Percentiles rank a stretch among this genome's conserved stretches.
phyloP scores from a whole-genome alignment of 2,797 vertebrate species.

The Taenioides sp. region DNA sequence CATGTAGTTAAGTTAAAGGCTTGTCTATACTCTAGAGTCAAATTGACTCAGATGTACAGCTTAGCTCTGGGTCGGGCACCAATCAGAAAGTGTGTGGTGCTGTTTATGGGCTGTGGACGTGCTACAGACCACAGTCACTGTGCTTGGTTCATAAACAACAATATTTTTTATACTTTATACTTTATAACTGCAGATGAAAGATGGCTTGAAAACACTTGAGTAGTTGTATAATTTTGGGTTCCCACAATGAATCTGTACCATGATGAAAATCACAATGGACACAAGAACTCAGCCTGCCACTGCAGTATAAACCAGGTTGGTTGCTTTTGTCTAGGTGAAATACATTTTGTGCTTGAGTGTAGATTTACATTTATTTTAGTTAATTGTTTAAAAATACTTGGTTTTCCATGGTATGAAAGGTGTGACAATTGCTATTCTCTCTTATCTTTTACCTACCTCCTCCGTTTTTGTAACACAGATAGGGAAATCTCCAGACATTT shows the following conservation, averaged over 20 bases:
- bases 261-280: neutral
- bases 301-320: neutral
- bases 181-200: neutral
- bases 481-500: constrained; percentile 98
- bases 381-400: neutral
- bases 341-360: neutral
- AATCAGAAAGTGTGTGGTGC: neutral
- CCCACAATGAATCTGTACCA: too few species aligned
- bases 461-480: constrained; percentile 99
- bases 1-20: neutral
- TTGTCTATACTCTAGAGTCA: neutral
- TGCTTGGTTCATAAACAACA: neutral
- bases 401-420: neutral
- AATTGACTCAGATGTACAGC: neutral
- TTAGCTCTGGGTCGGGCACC: neutral
- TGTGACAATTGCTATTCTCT: neutral
- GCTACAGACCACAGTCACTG: neutral
- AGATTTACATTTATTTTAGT: neutral
- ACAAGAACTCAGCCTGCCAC: neutral
- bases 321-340: neutral
- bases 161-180: too few species aligned
- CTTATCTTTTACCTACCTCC: constrained; percentile 82
- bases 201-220: neutral
- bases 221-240: too few species aligned
- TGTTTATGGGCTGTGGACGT: neutral